Percentiles rank a stretch among this genome's conserved stretches.
Evolutionary conservation across 1,140 invertebrate species (phyloP).

Genomic region (Eulimnadia texana): DNA sequence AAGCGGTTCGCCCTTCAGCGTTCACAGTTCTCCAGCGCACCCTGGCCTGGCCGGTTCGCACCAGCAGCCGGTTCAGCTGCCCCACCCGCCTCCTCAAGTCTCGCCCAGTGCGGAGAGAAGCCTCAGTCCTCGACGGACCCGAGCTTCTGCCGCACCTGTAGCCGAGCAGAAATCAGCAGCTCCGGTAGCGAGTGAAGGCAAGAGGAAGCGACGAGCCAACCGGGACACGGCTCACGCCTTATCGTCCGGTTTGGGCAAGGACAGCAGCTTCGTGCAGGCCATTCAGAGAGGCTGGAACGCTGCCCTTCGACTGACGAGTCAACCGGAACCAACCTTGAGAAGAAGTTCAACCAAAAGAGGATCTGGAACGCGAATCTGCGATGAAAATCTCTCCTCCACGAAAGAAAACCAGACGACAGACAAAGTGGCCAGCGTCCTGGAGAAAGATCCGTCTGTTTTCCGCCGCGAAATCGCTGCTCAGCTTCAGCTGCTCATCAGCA

Average conservation of each 20-base stretch:
- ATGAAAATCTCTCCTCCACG: too few relatives aligned
- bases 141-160: constrained; percentile 18
- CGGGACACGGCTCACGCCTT: constrained; percentile 9
- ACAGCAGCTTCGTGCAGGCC: constrained; percentile 16
- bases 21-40: constrained; percentile 32
- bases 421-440: too few relatives aligned
- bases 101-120: constrained; percentile 4
- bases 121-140: not conserved
- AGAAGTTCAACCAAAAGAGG: not conserved
- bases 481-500: not conserved
- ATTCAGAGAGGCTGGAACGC: constrained; percentile 16
- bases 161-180: too few relatives aligned
- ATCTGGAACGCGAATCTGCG: too few relatives aligned
- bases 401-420: too few relatives aligned
- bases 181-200: too few relatives aligned
- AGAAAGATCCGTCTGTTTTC: constrained; percentile 4
- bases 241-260: constrained; percentile 13
- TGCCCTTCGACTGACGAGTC: constrained; percentile 7
- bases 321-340: not conserved
- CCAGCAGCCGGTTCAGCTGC: constrained; percentile 3
- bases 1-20: constrained; percentile 57
- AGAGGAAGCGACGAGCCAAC: not conserved
- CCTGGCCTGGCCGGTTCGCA: constrained; percentile 16
- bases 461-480: not conserved
- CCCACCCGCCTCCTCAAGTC: too few relatives aligned